Base-by-base conservation (phyloP, 2,113 vertebrate species). In the Alethe castanea region DNA sequence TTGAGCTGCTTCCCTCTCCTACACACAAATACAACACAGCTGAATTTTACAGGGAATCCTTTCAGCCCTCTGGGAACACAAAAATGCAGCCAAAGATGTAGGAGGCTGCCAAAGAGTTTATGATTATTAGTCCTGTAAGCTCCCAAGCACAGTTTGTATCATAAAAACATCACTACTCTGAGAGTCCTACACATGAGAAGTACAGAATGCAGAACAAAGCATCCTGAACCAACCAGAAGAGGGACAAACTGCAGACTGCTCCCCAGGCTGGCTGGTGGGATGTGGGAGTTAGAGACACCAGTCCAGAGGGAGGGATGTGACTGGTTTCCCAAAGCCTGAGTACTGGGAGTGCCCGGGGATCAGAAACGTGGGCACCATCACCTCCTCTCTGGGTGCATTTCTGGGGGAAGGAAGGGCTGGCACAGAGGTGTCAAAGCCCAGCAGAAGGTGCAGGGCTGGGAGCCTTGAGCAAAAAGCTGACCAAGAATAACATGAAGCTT, bases 21-120 rank as follows among this genome's bases (percentile, higher is more conserved):
- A 71, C 87, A 69, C 38, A 29, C 78, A 87, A 88, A 67, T 5
- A 94, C 82, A 89, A 29, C 38, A 60, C 13, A 72, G 76, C 53
- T 92, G 84, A 95, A 72, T 92, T 87, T 93, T 92, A 94, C 54
- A 81, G 36, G 82, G 94, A 94, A 85, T 81, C 62, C 71, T 86
- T 83, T 78, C 53, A 60, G 56, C 84, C 87, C 85, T 76, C 59
- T 73, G 81, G 74, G 90, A 82, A 70, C 67, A 85, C 40, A 71
- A 86, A 87, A 64, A 71, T 19, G 64, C 84, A 95, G 78, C 65
- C 73, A 76, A 72, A 62, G 25, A 89, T 29, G 65, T 31, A 87
- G 61, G 65, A 92, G 40, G 53, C 86, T 93, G 84, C 95, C 91
- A 92, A 45, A 65, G 50, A 80, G 45, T 86, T 96, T 85, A 94